Evolutionary conservation across 2,888 invertebrate genomes (phyloP).

Genomic region (Portevinia maculata): DNA sequence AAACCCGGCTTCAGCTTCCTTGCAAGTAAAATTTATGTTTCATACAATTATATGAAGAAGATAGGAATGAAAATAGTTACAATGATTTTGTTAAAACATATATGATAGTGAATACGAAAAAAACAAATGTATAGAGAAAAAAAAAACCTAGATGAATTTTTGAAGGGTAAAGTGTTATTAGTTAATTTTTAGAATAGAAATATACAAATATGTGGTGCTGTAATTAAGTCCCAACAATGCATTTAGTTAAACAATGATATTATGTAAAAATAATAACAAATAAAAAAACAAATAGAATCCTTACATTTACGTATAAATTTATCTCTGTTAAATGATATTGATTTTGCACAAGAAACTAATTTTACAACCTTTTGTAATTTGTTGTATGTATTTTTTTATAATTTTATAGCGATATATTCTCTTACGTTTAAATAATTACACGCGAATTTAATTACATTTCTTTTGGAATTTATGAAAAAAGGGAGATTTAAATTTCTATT

Average conservation of each 20-base stretch:
- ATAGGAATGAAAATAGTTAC: slow-evolving; percentile 7
- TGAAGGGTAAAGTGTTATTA: slow-evolving; percentile 61
- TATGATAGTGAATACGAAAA: slow-evolving; percentile 21
- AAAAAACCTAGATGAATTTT: slow-evolving; percentile 51
- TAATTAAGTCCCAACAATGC: slow-evolving; percentile 73
- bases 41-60: slow-evolving; percentile 42
- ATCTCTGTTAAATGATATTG: slow-evolving; percentile 8
- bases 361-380: slow-evolving; percentile 17
- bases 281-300: slow-evolving; percentile 9
- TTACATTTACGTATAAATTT: slow-evolving; percentile 15
- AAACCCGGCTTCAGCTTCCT: slow-evolving; percentile 71
- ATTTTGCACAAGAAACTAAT: slow-evolving; percentile 57
- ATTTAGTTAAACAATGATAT: slow-evolving; percentile 65
- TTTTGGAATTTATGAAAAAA: too few species aligned
- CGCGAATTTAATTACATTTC: too few species aligned
- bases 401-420: too few species aligned
- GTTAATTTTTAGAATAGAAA: slow-evolving; percentile 71
- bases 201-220: slow-evolving; percentile 75
- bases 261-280: slow-evolving; percentile 22
- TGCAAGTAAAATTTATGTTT: slow-evolving; percentile 69
- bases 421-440: too few species aligned
- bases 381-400: slow-evolving; percentile 34
- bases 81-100: slow-evolving; percentile 49
- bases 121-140: slow-evolving; percentile 58
- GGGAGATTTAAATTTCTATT: too few species aligned